Evolutionary conservation across 2,888 invertebrate genomes (phyloP).

Genomic region (Biston stratarius): DNA sequence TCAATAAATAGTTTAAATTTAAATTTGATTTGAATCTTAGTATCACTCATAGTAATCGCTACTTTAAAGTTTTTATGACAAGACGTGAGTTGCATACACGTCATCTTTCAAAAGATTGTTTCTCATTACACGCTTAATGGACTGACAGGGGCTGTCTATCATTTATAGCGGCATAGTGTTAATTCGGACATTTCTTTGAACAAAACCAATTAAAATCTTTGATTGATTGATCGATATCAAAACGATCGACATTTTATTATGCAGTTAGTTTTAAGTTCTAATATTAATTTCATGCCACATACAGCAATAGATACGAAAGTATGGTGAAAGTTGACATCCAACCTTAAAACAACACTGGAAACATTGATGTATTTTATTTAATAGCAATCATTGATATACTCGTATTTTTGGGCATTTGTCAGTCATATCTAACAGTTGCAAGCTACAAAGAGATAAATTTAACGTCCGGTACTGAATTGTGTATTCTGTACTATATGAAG

Average conservation of each 20-base stretch:
- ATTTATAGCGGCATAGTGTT: constrained; percentile 9
- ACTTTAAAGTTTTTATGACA: background rate
- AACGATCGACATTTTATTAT: constrained; percentile 12
- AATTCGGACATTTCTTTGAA: constrained; percentile 20
- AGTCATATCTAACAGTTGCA: constrained; percentile 32
- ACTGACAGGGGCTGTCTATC: constrained; percentile 25
- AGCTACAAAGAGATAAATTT: constrained; percentile 29
- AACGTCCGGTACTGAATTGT: constrained; percentile 24
- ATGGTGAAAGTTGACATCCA: background rate
- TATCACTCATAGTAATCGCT: background rate
- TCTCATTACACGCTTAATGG: constrained; percentile 29
- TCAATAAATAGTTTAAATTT: too few species aligned
- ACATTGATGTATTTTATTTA: background rate
- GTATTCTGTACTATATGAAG: constrained; percentile 1
- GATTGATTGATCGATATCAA: constrained; percentile 28
- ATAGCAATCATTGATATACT: background rate
- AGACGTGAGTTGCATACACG: background rate
- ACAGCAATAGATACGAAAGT: background rate
- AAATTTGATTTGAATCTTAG: too few species aligned
- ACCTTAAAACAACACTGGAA: background rate
- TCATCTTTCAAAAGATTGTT: constrained; percentile 5
- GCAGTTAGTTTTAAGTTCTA: background rate
- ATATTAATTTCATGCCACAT: background rate
- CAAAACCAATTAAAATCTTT: constrained; percentile 31
- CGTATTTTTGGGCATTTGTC: constrained; percentile 17